phyloP scores from a whole-genome alignment of 1,140 invertebrate species.

The Mamestra configurata region DNA sequence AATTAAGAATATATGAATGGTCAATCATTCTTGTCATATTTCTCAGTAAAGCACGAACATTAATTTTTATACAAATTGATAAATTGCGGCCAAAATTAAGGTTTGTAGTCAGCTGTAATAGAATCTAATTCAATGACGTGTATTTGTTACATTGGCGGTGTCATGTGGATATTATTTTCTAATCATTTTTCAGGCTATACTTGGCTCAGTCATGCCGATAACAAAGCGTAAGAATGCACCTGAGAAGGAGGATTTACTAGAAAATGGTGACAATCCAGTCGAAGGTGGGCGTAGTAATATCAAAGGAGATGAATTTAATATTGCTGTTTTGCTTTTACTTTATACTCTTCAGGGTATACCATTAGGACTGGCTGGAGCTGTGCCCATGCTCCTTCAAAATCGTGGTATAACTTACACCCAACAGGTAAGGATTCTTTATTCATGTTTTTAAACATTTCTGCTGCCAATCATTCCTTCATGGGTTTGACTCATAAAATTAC shows the following conservation, averaged over 20 bases:
- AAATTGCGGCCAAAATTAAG: slow-evolving; percentile 67
- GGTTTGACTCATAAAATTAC: slow-evolving; percentile 8
- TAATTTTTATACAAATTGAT: slow-evolving; percentile 17
- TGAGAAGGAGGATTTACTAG: slow-evolving; percentile 80
- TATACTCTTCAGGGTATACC: slow-evolving; percentile 99
- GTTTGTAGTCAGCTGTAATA: slow-evolving; percentile 49
- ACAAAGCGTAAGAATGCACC: slow-evolving; percentile 78
- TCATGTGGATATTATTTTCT: slow-evolving; percentile 46
- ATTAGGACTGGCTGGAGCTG: slow-evolving; percentile 96
- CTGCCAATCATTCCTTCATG: background rate
- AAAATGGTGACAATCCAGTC: slow-evolving; percentile 75
- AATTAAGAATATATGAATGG: slow-evolving; percentile 37
- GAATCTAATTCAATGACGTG: slow-evolving; percentile 62
- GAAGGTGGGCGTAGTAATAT: slow-evolving; percentile 87
- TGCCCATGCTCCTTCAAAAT: slow-evolving; percentile 98
- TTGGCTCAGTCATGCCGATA: slow-evolving; percentile 73
- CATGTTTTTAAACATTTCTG: slow-evolving; percentile 7
- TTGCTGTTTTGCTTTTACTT: slow-evolving; percentile 95
- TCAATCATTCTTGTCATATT: background rate
- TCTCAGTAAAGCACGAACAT: background rate
- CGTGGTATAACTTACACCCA: slow-evolving; percentile 96
- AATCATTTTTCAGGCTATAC: slow-evolving; percentile 71
- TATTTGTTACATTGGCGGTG: slow-evolving; percentile 63
- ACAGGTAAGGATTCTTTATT: slow-evolving; percentile 74
- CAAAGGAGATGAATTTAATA: slow-evolving; percentile 92